Evolutionary conservation across 2,888 invertebrate species (phyloP), one percentile per base, ranked within the genome.

Genomic region (Itoplectis maculator): DNA sequence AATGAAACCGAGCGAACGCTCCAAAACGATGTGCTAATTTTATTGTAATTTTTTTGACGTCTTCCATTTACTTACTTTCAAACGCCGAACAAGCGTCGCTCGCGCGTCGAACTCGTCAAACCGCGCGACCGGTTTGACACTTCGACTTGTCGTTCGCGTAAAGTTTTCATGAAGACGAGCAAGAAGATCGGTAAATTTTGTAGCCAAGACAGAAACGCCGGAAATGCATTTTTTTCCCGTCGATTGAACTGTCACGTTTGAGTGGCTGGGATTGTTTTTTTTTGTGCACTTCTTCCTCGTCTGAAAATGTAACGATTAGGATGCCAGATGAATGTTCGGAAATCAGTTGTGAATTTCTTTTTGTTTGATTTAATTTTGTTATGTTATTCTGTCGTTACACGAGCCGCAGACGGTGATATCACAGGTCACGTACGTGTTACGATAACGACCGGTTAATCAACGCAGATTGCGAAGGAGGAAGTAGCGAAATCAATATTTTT

Each of bases 391-490:
- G 29, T 29, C 5, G 29, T 5, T 2, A 29, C 5, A 29, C 29
- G 29, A 29, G 5, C 29, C 3, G 29, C 5, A 29, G 5, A n/a
- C 47, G 4, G 47, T 49, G 18, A 20, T 49, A 23, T 1, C 18
- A 0, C 49, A 20, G 18, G 45, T 66, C 45, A 29, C 47, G 29
- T 47, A n/a, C 47, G 47, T 45, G 9, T 15, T n/a, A 59, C 29
- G 29, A 18, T 23, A 35, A 66, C 6, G 15, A 35, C 23, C 15
- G 49, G 15, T 18, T 13, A 15, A 23, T 13, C 51, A 35, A 47
- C n/a, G 15, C 45, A 23, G 23, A 29, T 29, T 47, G 23, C 66
- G 15, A 68, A 18, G 20, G n/a, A 56, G 56, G 65, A 72, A 72
- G 13, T 49, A 35, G 15, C 11, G 6, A 54, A 68, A 23, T 42